phyloP scores from a whole-genome alignment of 1,140 invertebrate species.

The Antheraea pernyi region DNA sequence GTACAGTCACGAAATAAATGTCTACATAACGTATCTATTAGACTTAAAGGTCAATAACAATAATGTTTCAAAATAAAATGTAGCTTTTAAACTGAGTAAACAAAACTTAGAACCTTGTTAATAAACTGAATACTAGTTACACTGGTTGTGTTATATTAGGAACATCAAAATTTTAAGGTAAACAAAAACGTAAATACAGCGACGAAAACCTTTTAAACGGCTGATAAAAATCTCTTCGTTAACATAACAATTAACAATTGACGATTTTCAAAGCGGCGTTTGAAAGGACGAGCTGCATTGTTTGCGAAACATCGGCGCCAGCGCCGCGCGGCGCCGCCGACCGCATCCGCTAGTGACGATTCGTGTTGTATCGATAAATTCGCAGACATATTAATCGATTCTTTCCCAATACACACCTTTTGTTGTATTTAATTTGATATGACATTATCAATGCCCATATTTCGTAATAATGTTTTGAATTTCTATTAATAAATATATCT shows the following conservation, averaged over 20 bases:
- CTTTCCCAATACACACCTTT: conserved; percentile 33
- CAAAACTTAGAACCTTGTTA: no score
- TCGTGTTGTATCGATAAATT: conserved; percentile 9
- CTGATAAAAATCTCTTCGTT: conserved; percentile 36
- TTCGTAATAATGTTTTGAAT: neutral
- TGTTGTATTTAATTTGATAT: conserved; percentile 22
- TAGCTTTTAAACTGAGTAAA: no score
- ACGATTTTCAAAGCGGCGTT: neutral
- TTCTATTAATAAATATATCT: no score
- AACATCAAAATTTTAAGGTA: neutral
- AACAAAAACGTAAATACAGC: neutral
- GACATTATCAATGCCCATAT: neutral
- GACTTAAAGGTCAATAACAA: no score
- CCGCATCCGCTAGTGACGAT: conserved; percentile 67
- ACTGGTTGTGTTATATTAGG: neutral
- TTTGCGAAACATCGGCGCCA: conserved; percentile 59
- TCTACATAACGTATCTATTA: no score
- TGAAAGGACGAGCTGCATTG: conserved; percentile 59
- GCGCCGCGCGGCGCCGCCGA: conserved; percentile 36
- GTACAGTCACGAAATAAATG: no score
- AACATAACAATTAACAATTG: conserved; percentile 57
- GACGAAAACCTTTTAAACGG: neutral
- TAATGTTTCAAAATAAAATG: no score
- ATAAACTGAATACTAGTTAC: no score
- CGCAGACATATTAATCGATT: conserved; percentile 20